phyloP scores from a whole-genome alignment of 2,888 invertebrate genomes.

The Calephelis perditalis region DNA sequence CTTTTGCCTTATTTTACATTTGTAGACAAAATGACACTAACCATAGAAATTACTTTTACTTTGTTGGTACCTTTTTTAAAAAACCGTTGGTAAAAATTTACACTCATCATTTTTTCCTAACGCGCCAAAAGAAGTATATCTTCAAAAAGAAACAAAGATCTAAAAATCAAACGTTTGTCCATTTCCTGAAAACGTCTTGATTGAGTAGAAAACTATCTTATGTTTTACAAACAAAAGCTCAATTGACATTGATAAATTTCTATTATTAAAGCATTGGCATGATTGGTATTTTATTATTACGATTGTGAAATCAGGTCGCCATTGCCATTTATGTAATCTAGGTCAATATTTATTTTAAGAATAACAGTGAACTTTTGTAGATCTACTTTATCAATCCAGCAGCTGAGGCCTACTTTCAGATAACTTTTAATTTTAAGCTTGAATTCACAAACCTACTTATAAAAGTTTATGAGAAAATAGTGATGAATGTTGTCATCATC shows the following conservation, averaged over 20 bases:
- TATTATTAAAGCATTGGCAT: not conserved
- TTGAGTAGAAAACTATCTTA: constrained; percentile 15
- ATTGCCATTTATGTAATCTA: constrained; percentile 9
- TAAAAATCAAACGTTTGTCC: too few species aligned
- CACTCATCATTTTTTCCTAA: too few species aligned
- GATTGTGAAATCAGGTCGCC: not conserved
- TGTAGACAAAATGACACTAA: too few species aligned
- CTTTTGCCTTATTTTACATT: too few species aligned
- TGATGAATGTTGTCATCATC: too few species aligned
- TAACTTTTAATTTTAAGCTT: not conserved
- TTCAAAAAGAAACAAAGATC: too few species aligned
- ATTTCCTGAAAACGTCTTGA: not conserved
- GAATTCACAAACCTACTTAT: not conserved
- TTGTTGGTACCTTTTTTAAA: too few species aligned
- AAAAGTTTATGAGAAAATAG: too few species aligned
- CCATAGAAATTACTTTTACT: too few species aligned
- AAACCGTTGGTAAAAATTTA: too few species aligned
- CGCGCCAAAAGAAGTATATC: too few species aligned
- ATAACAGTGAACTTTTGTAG: not conserved
- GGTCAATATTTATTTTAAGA: constrained; percentile 14
- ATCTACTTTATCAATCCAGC: not conserved
- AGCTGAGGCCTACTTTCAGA: too few species aligned
- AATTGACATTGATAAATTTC: constrained; percentile 6
- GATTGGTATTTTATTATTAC: not conserved
- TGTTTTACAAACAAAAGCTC: constrained; percentile 8